Evolutionary conservation across 1,140 invertebrate species (phyloP).

Genomic region (Drosophila leontia): DNA sequence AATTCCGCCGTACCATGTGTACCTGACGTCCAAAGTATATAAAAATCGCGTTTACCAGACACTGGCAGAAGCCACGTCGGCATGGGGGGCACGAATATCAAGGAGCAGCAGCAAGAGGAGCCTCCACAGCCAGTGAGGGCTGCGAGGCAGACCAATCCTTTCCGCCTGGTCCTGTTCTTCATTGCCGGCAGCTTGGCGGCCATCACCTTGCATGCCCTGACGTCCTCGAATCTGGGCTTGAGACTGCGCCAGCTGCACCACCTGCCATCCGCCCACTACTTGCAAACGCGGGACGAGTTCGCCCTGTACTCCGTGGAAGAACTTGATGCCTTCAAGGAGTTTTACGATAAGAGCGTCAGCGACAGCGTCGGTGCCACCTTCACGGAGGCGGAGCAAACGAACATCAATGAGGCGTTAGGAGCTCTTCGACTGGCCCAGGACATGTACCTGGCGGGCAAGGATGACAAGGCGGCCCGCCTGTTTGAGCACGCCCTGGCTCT

Average conservation of each 20-base stretch:
- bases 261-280: slow-evolving; percentile 65
- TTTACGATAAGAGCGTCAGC: slow-evolving; percentile 68
- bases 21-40: background rate
- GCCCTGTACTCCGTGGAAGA: slow-evolving; percentile 73
- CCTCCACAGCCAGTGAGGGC: background rate
- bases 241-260: slow-evolving; percentile 60
- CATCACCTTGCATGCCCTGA: slow-evolving; percentile 51
- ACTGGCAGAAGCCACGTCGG: slow-evolving; percentile 1
- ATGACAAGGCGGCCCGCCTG: slow-evolving; percentile 94
- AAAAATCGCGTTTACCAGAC: background rate
- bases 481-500: slow-evolving; percentile 96
- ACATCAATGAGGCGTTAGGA: slow-evolving; percentile 90
- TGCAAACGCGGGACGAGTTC: slow-evolving; percentile 79
- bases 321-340: slow-evolving; percentile 70
- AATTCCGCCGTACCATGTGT: slow-evolving; percentile 5
- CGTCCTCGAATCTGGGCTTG: slow-evolving; percentile 26
- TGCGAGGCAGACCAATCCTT: slow-evolving; percentile 3
- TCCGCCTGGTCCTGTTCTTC: slow-evolving; percentile 57
- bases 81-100: background rate
- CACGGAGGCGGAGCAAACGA: slow-evolving; percentile 61
- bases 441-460: slow-evolving; percentile 92
- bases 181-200: slow-evolving; percentile 64
- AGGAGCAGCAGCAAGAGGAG: background rate
- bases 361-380: slow-evolving; percentile 59
- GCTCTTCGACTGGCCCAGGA: slow-evolving; percentile 93